Base-by-base conservation (phyloP, 2,888 invertebrate species). In the Ichneumoninae sp. region DNA sequence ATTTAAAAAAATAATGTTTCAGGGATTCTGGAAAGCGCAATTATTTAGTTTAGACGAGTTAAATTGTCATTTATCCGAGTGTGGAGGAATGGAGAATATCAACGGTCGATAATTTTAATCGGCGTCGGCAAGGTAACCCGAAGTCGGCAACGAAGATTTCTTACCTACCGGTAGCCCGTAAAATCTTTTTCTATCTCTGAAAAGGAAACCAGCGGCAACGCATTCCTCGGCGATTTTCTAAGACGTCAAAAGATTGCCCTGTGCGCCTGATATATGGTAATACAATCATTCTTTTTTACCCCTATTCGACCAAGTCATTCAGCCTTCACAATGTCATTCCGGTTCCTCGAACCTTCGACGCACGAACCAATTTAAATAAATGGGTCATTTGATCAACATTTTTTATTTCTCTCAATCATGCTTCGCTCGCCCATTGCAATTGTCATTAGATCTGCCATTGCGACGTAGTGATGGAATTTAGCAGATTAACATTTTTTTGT, bases 141-240 rank as follows among this genome's bases (percentile, higher is more conserved):
- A n/a, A 47, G 13, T 47, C 63, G 63, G 63, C 50, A 74, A 44
- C 7, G 63, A 13, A 57, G 57, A 19, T 60, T 22, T 19, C 71
- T 57, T 4, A 5, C 19, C 6, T 19, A 57, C 10, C 57, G 57
- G 10, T 13, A 10, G 71, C 4, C 13, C 40, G 36, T 71, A 71
- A 57, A 10, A 22, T 26, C 26, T 57, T 26, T 13, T 26, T 57
- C 57, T 26, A 26, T n/a, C 57, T 22, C 2, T 13, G 26, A 22
- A 57, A 13, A 22, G 22, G 22, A 22, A 57, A 13, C 26, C 57
- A 22, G 26, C 10, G 57, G 10, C 4, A 57, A 57, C 22, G 57
- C 57, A 57, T 57, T 57, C 22, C 13, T 57, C 26, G 19, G 10
- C 57, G 26, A 13, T 22, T 22, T 57, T 57, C 13, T 22, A n/a